Base-by-base conservation (phyloP, 2,797 vertebrate genomes). In the Acipenser oxyrinchus region DNA sequence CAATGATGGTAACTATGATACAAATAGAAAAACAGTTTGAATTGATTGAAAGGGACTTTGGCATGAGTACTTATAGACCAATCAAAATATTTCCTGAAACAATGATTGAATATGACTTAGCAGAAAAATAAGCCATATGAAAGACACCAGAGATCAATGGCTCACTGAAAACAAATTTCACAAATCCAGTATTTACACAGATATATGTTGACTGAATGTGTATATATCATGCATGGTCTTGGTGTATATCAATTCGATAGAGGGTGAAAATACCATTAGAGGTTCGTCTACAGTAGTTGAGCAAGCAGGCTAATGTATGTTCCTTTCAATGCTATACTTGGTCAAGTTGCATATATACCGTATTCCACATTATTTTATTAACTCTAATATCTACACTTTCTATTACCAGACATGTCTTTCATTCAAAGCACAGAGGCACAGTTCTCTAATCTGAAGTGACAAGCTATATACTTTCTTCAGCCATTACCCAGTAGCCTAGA, bases 381-480 rank as follows among this genome's bases (percentile, higher is more conserved):
- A 93, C 88, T 93, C 88, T 93, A 94, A 95, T 94, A 93, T 92
- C 91, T 91, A 84, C 89, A 93, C 91, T 92, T 93, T 89, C 91
- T 87, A 93, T 96, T 96, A 94, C 91, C 88, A 84, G 86, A 82
- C 90, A 84, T 90, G 87, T 86, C 93, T 91, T 89, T 97, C 93
- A 86, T 89, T 97, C 93, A 95, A 88, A 89, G 88, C 89, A 84
- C 93, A 92, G 86, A 83, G 89, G 89, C 93, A 81, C 90, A 87
- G 91, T 79, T 86, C 92, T 92, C 93, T 95, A 96, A 98, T 98
- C 91, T 91, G 89, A 93, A 93, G 88, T 95, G 96, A 97, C 95
- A 95, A 91, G 82, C 88, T 88, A 94, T 95, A 93, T 90, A 95
- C 94, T 94, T 92, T 90, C 90, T 89, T 92, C 92, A 93, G 92